A percentile compares a stretch with the other conserved stretches of the same genome.
These are phyloP conservation scores for Lobophora halterata DNA, from an alignment of 2,888 invertebrate genomes.

Conservation along the genomic window DNA sequence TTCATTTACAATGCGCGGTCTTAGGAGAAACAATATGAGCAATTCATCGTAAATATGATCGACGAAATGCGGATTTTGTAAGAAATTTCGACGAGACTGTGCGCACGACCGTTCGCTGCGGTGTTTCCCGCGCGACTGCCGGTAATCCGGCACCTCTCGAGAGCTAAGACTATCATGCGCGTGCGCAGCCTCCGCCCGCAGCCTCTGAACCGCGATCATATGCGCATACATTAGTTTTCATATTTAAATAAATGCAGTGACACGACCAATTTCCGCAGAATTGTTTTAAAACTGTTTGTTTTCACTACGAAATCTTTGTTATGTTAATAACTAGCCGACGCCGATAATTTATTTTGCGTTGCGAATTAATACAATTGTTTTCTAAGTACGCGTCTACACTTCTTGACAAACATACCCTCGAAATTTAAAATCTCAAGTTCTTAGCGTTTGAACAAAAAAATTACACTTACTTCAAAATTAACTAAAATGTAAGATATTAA, in stretches of 20 bases:
- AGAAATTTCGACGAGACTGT: slow-evolving; percentile 39
- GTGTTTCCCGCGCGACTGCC: slow-evolving; percentile 73
- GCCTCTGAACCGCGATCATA: slow-evolving; percentile 38
- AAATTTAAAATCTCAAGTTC: no score
- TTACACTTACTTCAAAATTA: no score
- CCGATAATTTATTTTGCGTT: no score
- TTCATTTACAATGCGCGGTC: slow-evolving; percentile 46
- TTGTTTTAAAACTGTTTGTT: slow-evolving; percentile 14
- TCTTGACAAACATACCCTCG: no score
- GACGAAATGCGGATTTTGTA: slow-evolving; percentile 44
- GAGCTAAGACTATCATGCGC: slow-evolving; percentile 53
- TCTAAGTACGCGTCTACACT: no score
- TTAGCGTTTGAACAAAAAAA: no score
- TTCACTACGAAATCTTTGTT: slow-evolving; percentile 12
- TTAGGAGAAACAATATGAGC: slow-evolving; percentile 38
- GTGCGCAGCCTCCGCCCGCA: slow-evolving; percentile 60
- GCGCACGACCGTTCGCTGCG: slow-evolving; percentile 56
- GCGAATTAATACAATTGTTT: no score
- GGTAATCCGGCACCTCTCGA: slow-evolving; percentile 47
- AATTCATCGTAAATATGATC: slow-evolving; percentile 72
- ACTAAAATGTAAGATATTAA: no score
- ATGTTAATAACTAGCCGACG: no score
- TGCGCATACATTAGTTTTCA: slow-evolving; percentile 28
- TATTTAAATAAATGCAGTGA: slow-evolving; percentile 21
- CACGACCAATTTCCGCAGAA: slow-evolving; percentile 21